These are phyloP conservation scores for Cardiocondyla obscurior DNA, from an alignment of 1,140 invertebrate species.

Conservation along the genomic window DNA sequence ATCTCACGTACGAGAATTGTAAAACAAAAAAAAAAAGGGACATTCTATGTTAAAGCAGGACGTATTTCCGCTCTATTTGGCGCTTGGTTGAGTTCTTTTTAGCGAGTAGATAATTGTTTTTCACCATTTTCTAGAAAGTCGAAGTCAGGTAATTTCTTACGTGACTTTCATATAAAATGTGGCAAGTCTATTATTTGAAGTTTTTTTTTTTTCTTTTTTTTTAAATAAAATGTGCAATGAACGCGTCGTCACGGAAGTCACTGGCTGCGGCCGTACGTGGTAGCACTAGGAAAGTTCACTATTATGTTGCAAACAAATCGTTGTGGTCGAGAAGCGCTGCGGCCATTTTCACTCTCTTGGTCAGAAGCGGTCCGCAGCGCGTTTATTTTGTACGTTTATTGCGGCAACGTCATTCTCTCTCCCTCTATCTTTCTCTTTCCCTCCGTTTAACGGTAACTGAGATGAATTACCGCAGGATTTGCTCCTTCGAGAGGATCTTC, in stretches of 20 bases:
- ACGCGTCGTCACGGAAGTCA: background rate
- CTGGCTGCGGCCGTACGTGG: background rate
- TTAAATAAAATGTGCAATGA: background rate
- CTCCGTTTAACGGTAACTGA: slow-evolving; percentile 38
- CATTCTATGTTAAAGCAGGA: background rate
- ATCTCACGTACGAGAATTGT: background rate
- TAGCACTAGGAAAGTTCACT: background rate
- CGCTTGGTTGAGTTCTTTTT: background rate
- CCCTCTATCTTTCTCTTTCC: background rate
- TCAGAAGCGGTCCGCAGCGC: slow-evolving; percentile 6
- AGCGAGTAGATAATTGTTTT: background rate
- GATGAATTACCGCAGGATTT: slow-evolving; percentile 57
- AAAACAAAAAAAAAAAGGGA: too few species aligned
- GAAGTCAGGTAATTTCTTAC: background rate
- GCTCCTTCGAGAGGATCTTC: slow-evolving; percentile 38
- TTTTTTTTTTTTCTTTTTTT: too few species aligned
- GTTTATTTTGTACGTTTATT: slow-evolving; percentile 50
- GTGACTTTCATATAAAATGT: background rate
- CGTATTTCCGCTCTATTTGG: background rate
- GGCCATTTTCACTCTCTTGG: slow-evolving; percentile 45
- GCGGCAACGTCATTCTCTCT: slow-evolving; percentile 26
- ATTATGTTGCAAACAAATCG: slow-evolving; percentile 8
- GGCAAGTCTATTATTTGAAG: background rate
- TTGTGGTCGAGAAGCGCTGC: slow-evolving; percentile 30
- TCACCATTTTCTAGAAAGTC: background rate